Base-by-base conservation (phyloP, 2,113 vertebrate species). In the Dasyornis broadbenti region DNA sequence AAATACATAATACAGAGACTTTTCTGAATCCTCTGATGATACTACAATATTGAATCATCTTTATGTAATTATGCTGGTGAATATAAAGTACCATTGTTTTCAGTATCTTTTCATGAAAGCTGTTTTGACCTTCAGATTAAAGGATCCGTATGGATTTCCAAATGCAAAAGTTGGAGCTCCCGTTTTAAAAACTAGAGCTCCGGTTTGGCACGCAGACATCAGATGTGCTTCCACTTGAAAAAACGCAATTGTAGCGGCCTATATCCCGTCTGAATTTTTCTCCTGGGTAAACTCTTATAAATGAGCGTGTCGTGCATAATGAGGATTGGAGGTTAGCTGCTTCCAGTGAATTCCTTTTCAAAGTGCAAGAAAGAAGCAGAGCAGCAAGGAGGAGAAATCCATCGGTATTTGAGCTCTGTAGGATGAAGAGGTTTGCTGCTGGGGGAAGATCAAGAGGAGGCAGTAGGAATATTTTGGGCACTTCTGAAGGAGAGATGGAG, bases 401-500 rank as follows among this genome's bases (percentile, higher is more conserved):
- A 95, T 94, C 96, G 94, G 91, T 97, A 97, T 97, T 96, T 96
- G 95, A 97, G 96, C 93, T 97, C 96, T 96, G 87, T 97, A 96
- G 90, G 95, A 95, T 96, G 96, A 97, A 66, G 79, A 97, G 96
- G 96, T 96, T 97, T 97, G 95, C 95, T 75, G 89, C 93, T 97
- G 96, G 92, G 96, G 96, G 97, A 97, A 98, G 98, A 98, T 98
- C 97, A 98, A 98, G 98, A 98, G 96, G 92, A 98, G 97, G 97
- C 97, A 98, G 97, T 97, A 96, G 91, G 95, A 97, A 96, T 98
- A 96, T 98, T 98, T 97, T 95, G 97, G 97, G 97, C 94, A 96
- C 97, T 98, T 98, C 95, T 98, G 96, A 98, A 97, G 95, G 94
- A 97, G 97, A 97, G 98, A 98, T 98, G 98, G 97, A 98, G 98